These are phyloP conservation scores for Lysandra bellargus DNA, from an alignment of 2,888 invertebrate genomes.

Conservation along the genomic window DNA sequence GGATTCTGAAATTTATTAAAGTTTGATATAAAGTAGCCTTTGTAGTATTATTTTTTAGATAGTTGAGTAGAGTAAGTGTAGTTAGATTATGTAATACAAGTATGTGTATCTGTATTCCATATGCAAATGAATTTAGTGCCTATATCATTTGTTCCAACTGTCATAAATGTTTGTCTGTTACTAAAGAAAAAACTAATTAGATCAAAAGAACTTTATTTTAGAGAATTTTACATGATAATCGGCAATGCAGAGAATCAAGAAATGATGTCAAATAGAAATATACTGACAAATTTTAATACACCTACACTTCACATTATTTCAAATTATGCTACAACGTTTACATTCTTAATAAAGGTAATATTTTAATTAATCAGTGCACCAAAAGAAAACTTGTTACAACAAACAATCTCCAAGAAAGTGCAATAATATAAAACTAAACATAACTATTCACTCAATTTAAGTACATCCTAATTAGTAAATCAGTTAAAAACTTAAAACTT, in stretches of 20 bases:
- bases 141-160: background rate
- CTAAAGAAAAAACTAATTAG: conserved; percentile 45
- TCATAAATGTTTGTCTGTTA: background rate
- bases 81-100: background rate
- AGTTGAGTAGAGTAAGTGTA: background rate
- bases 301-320: conserved; percentile 70
- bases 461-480: conserved; percentile 55
- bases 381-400: conserved; percentile 55
- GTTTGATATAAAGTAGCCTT: conserved; percentile 4
- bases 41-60: conserved; percentile 38
- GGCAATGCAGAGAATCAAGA: conserved; percentile 79
- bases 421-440: conserved; percentile 61
- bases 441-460: conserved; percentile 53
- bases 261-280: conserved; percentile 76
- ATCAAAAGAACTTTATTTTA: conserved; percentile 82
- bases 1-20: conserved; percentile 31
- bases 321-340: conserved; percentile 72
- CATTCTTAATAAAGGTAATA: conserved; percentile 62
- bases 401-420: conserved; percentile 61
- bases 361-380: conserved; percentile 62
- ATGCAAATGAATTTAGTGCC: background rate
- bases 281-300: conserved; percentile 74
- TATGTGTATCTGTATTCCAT: background rate
- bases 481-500: conserved; percentile 52
- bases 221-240: conserved; percentile 79